Percentiles rank a stretch among this genome's conserved stretches.
Evolutionary conservation across 2,797 vertebrate species (phyloP).

Genomic region (Poecilia wingei): DNA sequence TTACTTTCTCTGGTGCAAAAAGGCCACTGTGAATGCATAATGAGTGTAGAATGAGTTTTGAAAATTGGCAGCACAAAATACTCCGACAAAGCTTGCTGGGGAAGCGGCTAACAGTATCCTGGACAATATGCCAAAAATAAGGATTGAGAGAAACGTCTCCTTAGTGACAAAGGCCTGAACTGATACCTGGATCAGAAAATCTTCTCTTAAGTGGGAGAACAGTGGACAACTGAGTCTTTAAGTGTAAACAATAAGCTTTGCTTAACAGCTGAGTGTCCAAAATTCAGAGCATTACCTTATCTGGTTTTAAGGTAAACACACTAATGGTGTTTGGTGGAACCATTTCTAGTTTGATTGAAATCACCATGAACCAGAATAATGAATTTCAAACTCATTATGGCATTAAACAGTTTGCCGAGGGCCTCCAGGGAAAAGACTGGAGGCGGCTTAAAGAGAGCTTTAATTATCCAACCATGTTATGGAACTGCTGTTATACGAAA

Average conservation of each 20-base stretch:
- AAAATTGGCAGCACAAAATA: not conserved
- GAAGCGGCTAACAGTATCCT: not conserved
- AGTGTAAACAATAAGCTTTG: not conserved
- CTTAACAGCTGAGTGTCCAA: not conserved
- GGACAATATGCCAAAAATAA: not conserved
- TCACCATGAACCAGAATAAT: not conserved
- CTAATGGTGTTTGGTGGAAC: not conserved
- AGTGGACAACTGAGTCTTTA: not conserved
- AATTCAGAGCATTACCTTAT: not conserved
- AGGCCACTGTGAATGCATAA: not conserved
- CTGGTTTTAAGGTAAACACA: not conserved
- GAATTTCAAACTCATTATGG: not conserved
- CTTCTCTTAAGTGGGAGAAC: not conserved
- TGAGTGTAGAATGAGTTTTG: not conserved
- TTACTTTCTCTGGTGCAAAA: not conserved
- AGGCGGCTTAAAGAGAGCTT: not conserved
- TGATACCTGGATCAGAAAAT: not conserved
- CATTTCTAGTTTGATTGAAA: not conserved
- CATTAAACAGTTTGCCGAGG: not conserved
- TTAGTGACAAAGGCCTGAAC: not conserved
- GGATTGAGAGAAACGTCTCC: not conserved
- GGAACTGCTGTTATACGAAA: not conserved
- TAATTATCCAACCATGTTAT: not conserved
- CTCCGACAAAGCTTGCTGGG: not conserved
- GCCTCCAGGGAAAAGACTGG: not conserved